Conservation (phyloP, 2,888 invertebrate species). For the Macaria notata region DNA sequence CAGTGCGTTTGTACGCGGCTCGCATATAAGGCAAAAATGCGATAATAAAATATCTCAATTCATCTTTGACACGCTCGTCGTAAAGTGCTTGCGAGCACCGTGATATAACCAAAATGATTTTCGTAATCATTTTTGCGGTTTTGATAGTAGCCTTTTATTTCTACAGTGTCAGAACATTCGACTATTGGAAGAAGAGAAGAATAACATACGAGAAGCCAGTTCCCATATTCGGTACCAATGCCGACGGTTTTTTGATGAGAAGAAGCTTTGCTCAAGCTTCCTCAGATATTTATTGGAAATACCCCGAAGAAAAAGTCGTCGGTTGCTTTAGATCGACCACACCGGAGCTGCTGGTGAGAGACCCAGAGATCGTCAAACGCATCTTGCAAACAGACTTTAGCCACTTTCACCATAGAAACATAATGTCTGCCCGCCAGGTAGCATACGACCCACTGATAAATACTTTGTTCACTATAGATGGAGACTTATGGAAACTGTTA, state of each 20-base stretch:
- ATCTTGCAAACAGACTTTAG: background rate
- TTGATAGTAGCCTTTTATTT: background rate
- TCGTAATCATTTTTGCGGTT: background rate
- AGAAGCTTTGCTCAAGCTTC: background rate
- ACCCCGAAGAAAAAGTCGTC: background rate
- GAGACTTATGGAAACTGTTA: background rate
- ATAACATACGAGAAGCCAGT: background rate
- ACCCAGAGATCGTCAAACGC: background rate
- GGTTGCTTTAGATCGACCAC: background rate
- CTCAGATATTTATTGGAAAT: background rate
- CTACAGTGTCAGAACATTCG: background rate
- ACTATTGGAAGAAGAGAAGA: background rate
- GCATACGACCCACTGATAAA: background rate
- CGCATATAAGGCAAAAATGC: too few species aligned
- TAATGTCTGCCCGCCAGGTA: background rate
- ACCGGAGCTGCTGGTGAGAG: background rate
- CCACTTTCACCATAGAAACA: background rate
- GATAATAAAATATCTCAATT: too few species aligned
- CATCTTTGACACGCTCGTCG: too few species aligned
- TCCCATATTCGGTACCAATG: background rate
- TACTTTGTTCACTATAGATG: background rate
- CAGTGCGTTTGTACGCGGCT: too few species aligned
- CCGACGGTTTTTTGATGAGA: background rate
- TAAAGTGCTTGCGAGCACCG: too few species aligned
- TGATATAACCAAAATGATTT: background rate